Evolutionary conservation across 92 coral and sea anemone species (phyloP).

Genomic region (Pocillopora meandrina): DNA sequence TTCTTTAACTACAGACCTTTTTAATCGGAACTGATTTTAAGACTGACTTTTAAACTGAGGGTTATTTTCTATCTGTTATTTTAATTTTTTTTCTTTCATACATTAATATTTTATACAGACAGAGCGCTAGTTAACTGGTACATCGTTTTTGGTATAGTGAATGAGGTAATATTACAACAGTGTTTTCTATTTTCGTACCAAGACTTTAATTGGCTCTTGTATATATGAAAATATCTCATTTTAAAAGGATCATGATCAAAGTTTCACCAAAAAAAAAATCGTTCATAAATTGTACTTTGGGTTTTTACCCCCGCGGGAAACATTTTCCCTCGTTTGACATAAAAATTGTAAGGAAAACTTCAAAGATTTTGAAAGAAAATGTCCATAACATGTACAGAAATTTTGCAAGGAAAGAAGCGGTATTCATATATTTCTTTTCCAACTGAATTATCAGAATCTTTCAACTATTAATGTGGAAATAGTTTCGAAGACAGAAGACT

Average conservation of each 20-base stretch:
- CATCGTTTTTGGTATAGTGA: conserved; percentile 1
- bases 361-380: neutral
- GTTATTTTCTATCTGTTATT: neutral
- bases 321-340: neutral
- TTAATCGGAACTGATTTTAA: neutral
- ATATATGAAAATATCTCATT: neutral
- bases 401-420: conserved; percentile 7
- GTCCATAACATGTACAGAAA: neutral
- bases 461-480: neutral
- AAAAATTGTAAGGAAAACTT: neutral
- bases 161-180: neutral
- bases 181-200: neutral
- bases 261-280: neutral
- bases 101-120: neutral
- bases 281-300: conserved; percentile 4
- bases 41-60: neutral
- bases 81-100: neutral
- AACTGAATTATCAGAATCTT: neutral
- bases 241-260: neutral
- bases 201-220: neutral
- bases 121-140: neutral
- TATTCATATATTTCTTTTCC: neutral
- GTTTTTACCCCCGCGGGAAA: neutral
- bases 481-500: neutral
- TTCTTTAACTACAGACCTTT: neutral